Evolutionary conservation across 2,113 vertebrate genomes (phyloP).

Genomic region (Paralichthys olivaceus): DNA sequence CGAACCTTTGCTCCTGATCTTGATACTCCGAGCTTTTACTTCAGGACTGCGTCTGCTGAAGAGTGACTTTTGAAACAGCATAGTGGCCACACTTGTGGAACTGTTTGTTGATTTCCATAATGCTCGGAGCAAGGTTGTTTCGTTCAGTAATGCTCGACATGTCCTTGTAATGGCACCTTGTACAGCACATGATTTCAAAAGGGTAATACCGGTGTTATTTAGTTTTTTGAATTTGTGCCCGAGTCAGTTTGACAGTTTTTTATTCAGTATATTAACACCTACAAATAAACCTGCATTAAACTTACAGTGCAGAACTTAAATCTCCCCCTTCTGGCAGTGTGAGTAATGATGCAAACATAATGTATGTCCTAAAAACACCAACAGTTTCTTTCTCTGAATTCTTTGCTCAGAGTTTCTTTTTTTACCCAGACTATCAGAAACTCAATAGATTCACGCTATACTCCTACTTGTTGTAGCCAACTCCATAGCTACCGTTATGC

Average conservation of each 20-base stretch:
- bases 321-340: no score
- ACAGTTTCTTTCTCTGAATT: neutral
- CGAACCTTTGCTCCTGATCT: constrained; percentile 36
- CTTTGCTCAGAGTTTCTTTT: neutral
- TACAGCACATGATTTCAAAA: constrained; percentile 26
- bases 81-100: constrained; percentile 3
- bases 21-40: constrained; percentile 28
- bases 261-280: neutral
- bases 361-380: no score
- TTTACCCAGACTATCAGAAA: neutral
- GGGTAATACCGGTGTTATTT: constrained; percentile 37
- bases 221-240: constrained; percentile 10
- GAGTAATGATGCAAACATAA: no score
- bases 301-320: neutral
- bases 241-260: neutral
- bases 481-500: no score
- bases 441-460: neutral
- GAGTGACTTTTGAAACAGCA: constrained; percentile 47
- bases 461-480: no score
- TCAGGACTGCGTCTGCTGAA: constrained; percentile 48
- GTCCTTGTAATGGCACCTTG: neutral
- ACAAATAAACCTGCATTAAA: neutral
- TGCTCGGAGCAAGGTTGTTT: constrained; percentile 15
- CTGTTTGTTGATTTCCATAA: constrained; percentile 13
- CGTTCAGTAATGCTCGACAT: constrained; percentile 11